Evolutionary conservation across 2,888 invertebrate genomes (phyloP).

Genomic region (Philereme vetulata): DNA sequence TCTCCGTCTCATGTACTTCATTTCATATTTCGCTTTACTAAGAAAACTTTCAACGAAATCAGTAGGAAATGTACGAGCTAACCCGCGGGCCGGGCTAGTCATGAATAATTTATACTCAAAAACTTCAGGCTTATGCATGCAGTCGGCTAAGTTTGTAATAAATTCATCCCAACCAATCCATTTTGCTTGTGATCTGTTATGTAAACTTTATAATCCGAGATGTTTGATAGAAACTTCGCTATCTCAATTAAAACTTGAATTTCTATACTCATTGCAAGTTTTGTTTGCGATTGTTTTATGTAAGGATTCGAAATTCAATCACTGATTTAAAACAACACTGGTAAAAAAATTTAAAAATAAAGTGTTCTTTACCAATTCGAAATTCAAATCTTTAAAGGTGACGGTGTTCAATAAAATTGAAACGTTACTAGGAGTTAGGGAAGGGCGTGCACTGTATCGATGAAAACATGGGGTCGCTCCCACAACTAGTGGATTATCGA

Average conservation of each 20-base stretch:
- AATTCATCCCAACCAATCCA: constrained; percentile 53
- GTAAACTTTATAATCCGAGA: constrained; percentile 36
- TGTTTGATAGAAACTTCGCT: constrained; percentile 27
- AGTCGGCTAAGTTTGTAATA: constrained; percentile 55
- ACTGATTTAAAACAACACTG: too few relatives aligned
- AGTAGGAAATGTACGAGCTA: constrained; percentile 38
- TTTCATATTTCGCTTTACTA: constrained; percentile 40
- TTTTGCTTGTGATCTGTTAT: constrained; percentile 47
- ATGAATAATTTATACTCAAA: constrained; percentile 55
- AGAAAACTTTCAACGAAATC: constrained; percentile 37
- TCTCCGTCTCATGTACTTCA: constrained; percentile 27
- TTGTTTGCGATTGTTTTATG: constrained; percentile 19
- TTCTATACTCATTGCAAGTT: constrained; percentile 17
- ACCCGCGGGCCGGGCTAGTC: constrained; percentile 41
- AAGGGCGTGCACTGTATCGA: constrained; percentile 37
- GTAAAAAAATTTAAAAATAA: constrained; percentile 29
- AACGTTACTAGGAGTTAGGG: constrained; percentile 27
- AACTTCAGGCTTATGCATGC: constrained; percentile 47
- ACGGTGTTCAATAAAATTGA: constrained; percentile 29
- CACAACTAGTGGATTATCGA: constrained; percentile 46
- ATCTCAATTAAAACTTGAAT: constrained; percentile 21
- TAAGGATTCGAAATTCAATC: constrained; percentile 26
- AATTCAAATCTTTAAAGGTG: constrained; percentile 27
- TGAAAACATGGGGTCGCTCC: constrained; percentile 40
- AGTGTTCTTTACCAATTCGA: constrained; percentile 20